Conservation (phyloP, 2,888 invertebrate species). For the Mycalesis mineus region DNA sequence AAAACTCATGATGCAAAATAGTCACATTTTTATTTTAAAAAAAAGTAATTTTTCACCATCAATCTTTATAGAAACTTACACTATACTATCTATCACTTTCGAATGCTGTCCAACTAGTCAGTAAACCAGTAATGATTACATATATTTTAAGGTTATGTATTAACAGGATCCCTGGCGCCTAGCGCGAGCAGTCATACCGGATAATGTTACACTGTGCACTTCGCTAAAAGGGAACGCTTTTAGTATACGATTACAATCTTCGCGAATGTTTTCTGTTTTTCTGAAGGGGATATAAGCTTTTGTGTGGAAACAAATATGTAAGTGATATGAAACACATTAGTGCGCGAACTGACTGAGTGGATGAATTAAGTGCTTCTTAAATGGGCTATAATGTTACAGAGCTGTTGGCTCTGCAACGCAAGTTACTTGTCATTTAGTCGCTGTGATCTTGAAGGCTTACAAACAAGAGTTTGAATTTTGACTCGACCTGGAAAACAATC, state of each 20-base stretch:
- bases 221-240: constrained; percentile 14
- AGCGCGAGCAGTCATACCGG: constrained; percentile 5
- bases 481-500: too few relatives aligned
- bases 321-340: neutral
- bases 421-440: too few relatives aligned
- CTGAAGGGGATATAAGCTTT: constrained; percentile 17
- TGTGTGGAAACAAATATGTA: constrained; percentile 9
- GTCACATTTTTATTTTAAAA: too few relatives aligned
- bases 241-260: constrained; percentile 23
- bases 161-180: constrained; percentile 8
- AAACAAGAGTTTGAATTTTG: too few relatives aligned
- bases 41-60: neutral
- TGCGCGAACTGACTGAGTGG: neutral
- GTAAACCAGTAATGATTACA: neutral
- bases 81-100: neutral
- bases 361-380: neutral
- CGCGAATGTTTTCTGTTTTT: constrained; percentile 13
- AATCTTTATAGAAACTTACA: neutral
- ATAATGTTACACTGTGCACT: constrained; percentile 15
- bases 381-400: neutral
- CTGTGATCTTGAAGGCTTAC: too few relatives aligned
- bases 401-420: too few relatives aligned
- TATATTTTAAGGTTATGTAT: neutral
- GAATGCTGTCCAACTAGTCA: neutral
- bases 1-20: too few relatives aligned